A percentile compares a stretch with the other conserved stretches of the same genome.
phyloP scores from a whole-genome alignment of 2,113 vertebrate genomes.

The Anguilla japonica region DNA sequence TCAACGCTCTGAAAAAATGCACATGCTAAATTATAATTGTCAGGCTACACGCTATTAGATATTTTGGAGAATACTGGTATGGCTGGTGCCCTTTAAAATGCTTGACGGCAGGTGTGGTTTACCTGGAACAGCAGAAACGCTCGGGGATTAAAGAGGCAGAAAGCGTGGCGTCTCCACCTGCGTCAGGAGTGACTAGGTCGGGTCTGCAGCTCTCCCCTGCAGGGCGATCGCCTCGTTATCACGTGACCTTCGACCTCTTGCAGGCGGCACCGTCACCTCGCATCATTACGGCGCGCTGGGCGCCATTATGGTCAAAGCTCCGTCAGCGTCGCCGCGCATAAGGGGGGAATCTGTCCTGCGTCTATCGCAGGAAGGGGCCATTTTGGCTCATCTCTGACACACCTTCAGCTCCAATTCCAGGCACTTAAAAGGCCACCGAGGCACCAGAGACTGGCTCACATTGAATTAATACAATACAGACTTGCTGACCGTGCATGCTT shows the following conservation, averaged over 20 bases:
- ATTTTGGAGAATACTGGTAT: not conserved
- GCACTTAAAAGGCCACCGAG: not conserved
- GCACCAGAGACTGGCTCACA: not conserved
- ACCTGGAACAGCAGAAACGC: not conserved
- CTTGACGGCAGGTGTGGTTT: not conserved
- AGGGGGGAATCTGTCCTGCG: not conserved
- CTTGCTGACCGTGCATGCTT: too few species aligned
- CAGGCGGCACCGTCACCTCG: not conserved
- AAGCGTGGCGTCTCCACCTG: not conserved
- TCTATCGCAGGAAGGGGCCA: not conserved
- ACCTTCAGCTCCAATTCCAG: not conserved
- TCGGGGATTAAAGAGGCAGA: not conserved
- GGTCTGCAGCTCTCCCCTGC: not conserved
- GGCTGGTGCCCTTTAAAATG: not conserved
- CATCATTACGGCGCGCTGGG: not conserved
- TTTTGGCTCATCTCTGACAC: not conserved
- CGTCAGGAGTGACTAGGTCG: not conserved
- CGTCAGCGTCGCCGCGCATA: not conserved
- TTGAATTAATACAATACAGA: too few species aligned
- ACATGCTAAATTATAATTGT: not conserved
- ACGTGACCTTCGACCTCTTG: not conserved
- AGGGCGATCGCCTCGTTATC: not conserved
- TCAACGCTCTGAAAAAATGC: too few species aligned
- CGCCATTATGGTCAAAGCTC: not conserved
- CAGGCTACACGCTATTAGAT: not conserved